A percentile compares a stretch with the other conserved stretches of the same genome.
Conservation (phyloP, 2,113 vertebrate genomes). For the Chrysochloris asiatica region DNA sequence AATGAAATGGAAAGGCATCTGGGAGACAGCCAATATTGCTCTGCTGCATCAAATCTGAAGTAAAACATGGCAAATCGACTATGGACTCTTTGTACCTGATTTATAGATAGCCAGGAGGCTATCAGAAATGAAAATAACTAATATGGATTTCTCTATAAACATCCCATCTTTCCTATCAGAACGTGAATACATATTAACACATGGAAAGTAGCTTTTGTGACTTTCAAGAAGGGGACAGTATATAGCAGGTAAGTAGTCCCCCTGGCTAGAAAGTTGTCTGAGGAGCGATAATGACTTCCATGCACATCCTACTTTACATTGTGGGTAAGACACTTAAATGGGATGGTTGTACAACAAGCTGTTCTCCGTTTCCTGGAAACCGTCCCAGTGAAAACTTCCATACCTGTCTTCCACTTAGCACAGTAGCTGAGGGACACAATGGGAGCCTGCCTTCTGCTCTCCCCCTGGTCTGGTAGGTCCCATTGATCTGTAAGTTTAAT, state of each 20-base stretch:
- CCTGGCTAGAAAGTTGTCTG: neutral
- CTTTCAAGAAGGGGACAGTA: neutral
- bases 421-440: neutral
- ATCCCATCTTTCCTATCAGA: neutral
- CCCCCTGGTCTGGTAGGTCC: neutral
- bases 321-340: neutral
- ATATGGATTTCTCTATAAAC: neutral
- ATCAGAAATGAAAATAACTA: neutral
- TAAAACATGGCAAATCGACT: neutral
- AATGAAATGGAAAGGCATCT: neutral
- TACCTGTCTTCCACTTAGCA: neutral
- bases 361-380: neutral
- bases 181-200: neutral
- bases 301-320: neutral
- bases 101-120: neutral
- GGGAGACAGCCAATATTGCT: neutral
- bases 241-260: neutral
- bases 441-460: neutral
- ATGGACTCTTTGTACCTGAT: neutral
- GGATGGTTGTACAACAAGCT: neutral
- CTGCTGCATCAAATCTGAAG: neutral
- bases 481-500: neutral
- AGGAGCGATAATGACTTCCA: neutral
- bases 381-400: neutral
- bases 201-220: neutral